phyloP scores from a whole-genome alignment of 2,113 vertebrate genomes.

The Pedetes capensis region DNA sequence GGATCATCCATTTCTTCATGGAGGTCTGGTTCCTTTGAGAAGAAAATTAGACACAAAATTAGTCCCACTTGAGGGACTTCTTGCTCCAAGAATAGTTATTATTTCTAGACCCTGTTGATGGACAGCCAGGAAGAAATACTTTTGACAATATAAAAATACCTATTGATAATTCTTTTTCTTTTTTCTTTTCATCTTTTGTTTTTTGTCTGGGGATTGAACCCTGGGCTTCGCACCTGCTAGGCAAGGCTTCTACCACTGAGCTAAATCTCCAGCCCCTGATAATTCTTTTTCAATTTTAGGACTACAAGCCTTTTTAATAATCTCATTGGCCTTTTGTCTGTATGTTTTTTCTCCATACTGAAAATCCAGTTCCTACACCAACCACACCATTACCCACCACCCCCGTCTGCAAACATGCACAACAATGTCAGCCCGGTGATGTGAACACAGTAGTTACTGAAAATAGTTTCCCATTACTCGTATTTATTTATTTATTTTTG shows the following conservation, averaged over 20 bases:
- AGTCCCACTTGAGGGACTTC: fast-evolving
- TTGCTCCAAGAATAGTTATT: no score
- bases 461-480: neutral
- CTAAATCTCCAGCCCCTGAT: no score
- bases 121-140: neutral
- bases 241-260: no score
- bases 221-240: no score
- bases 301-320: neutral
- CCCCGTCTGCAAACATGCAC: neutral
- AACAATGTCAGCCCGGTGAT: neutral
- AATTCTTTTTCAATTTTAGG: neutral
- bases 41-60: no score
- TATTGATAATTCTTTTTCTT: no score
- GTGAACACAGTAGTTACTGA: fast-evolving
- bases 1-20: neutral
- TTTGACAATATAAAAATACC: no score
- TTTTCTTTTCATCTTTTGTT: no score
- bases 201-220: no score
- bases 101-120: neutral
- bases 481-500: no score
- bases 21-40: neutral
- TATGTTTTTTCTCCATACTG: neutral
- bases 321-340: neutral
- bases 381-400: neutral
- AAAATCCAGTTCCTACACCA: neutral